phyloP scores from a whole-genome alignment of 2,797 vertebrate species.

The Crocodylus rhombifer region DNA sequence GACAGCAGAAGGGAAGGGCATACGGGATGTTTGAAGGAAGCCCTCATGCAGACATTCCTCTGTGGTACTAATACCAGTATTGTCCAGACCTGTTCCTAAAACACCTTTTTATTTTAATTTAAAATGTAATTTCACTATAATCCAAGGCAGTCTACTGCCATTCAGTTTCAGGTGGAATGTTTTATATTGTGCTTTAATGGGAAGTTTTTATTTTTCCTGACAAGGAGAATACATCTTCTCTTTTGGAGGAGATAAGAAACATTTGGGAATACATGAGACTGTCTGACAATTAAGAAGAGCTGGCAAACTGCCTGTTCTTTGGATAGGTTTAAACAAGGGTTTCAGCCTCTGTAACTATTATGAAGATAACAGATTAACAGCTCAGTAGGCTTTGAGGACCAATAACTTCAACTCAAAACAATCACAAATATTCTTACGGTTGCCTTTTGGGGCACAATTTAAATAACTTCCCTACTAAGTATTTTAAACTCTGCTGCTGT shows the following conservation, averaged over 20 bases:
- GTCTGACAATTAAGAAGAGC: background rate
- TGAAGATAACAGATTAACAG: background rate
- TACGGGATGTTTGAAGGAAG: conserved; percentile 17
- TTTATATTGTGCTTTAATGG: background rate
- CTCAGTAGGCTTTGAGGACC: background rate
- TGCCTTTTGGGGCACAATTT: background rate
- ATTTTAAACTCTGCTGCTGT: background rate
- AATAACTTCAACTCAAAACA: background rate
- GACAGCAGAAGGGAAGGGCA: conserved; percentile 48
- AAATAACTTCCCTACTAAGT: background rate
- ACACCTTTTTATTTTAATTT: background rate
- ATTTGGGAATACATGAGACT: background rate
- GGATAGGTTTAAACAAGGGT: background rate
- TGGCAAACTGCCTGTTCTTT: background rate
- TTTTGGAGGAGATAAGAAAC: background rate
- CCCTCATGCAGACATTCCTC: background rate
- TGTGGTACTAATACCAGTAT: background rate
- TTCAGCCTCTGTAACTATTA: background rate
- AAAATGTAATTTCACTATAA: background rate
- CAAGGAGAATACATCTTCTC: background rate
- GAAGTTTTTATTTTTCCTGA: background rate
- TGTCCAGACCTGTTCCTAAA: background rate
- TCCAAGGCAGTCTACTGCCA: background rate
- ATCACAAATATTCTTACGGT: background rate
- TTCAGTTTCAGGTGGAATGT: background rate